Conservation (phyloP, 53 echinoderm and acorn worm species). For the Patiria pectinifera region DNA sequence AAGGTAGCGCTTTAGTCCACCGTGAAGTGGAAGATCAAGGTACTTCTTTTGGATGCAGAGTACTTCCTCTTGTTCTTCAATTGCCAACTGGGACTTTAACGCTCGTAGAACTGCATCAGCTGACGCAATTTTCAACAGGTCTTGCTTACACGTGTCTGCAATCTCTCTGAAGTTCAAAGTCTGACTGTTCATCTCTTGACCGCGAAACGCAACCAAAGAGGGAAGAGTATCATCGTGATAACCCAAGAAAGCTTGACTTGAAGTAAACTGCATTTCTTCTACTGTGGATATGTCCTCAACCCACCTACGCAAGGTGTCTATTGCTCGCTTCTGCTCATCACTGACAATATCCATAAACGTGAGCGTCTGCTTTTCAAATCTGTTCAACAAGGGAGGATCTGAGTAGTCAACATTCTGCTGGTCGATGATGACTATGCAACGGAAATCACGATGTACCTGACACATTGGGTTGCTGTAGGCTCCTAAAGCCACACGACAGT, state of each 20-base stretch:
- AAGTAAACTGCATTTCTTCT: conserved; percentile 25
- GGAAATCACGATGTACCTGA: conserved; percentile 55
- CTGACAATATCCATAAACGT: conserved; percentile 46
- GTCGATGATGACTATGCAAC: conserved; percentile 67
- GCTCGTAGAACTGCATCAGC: conserved; percentile 65
- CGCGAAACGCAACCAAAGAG: conserved; percentile 55
- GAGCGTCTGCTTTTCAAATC: conserved; percentile 66
- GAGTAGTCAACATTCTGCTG: conserved; percentile 55
- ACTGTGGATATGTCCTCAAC: conserved; percentile 39
- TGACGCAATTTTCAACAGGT: conserved; percentile 38
- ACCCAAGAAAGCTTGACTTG: conserved; percentile 45
- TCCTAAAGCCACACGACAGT: conserved; percentile 67
- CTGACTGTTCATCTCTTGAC: conserved; percentile 4
- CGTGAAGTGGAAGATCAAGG: conserved; percentile 39
- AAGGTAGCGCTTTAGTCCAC: conserved; percentile 42
- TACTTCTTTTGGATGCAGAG: conserved; percentile 18
- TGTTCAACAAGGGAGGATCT: conserved; percentile 67
- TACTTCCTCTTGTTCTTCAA: conserved; percentile 11
- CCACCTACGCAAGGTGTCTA: conserved; percentile 28
- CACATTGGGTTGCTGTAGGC: conserved; percentile 70
- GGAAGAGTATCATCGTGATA: conserved; percentile 55
- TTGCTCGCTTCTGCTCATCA: conserved; percentile 1
- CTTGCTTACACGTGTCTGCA: conserved; percentile 42
- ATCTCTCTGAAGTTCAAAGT: conserved; percentile 15
- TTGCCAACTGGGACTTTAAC: conserved; percentile 20